These are phyloP conservation scores for Scarus forsteni DNA, from an alignment of 2,797 vertebrate genomes.

Conservation along the genomic window DNA sequence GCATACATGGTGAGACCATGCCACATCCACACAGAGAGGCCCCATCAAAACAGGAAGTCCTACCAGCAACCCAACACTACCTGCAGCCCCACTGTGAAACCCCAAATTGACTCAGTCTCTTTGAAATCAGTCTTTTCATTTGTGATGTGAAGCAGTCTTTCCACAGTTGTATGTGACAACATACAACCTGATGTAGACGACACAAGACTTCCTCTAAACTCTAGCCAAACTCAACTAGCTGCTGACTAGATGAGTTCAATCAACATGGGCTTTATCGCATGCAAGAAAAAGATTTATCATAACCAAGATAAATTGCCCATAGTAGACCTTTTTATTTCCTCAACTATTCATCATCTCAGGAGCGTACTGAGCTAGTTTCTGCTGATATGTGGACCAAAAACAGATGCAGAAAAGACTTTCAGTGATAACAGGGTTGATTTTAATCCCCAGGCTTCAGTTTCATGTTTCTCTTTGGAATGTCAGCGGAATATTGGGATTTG, in stretches of 20 bases:
- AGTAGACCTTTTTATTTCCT: conserved; percentile 53
- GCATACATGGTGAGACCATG: too few relatives aligned
- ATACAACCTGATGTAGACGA: too few relatives aligned
- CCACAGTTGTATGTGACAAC: too few relatives aligned
- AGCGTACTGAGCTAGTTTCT: conserved; percentile 12
- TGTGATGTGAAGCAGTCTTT: too few relatives aligned
- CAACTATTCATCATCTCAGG: conserved; percentile 56
- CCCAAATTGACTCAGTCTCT: too few relatives aligned
- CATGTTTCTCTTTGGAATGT: conserved; percentile 51
- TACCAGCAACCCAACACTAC: too few relatives aligned
- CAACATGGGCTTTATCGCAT: conserved; percentile 43
- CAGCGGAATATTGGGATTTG: conserved; percentile 13
- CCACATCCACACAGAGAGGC: too few relatives aligned
- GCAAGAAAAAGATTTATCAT: conserved; percentile 49
- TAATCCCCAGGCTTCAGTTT: conserved; percentile 35
- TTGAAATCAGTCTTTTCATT: too few relatives aligned
- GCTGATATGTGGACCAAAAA: conserved; percentile 1
- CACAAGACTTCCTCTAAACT: too few relatives aligned
- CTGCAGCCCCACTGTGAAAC: too few relatives aligned
- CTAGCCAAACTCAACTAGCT: conserved; percentile 48
- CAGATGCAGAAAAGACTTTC: conserved; percentile 13
- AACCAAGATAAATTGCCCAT: conserved; percentile 67
- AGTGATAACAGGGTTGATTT: conserved; percentile 46
- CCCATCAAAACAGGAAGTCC: too few relatives aligned
- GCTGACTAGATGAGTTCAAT: background rate